Evolutionary conservation across 1,140 invertebrate genomes (phyloP).

Genomic region (Halyomorpha halys): DNA sequence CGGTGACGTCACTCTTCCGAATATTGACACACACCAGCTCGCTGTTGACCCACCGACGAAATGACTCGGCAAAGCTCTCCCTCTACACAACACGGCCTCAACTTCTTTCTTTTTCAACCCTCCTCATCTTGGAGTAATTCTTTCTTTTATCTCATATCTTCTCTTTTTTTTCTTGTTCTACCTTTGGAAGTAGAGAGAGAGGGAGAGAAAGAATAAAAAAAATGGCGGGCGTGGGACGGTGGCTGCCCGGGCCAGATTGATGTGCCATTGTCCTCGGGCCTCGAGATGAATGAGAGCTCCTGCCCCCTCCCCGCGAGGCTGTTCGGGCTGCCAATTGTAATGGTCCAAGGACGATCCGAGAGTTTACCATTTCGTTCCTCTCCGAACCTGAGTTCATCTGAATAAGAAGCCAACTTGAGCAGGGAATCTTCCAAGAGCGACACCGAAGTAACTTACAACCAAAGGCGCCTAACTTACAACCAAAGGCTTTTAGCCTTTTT

Average conservation of each 20-base stretch:
- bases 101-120: neutral
- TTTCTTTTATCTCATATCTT: conserved; percentile 5
- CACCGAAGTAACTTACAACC: too few relatives aligned
- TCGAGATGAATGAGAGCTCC: neutral
- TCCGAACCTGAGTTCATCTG: too few relatives aligned
- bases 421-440: too few relatives aligned
- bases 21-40: neutral
- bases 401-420: too few relatives aligned
- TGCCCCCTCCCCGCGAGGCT: neutral
- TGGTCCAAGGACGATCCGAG: too few relatives aligned
- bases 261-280: neutral
- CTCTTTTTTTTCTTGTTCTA: neutral
- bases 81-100: neutral
- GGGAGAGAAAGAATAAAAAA: neutral
- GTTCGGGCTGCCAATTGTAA: neutral
- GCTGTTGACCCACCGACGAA: conserved; percentile 1
- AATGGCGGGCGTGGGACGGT: conserved; percentile 2
- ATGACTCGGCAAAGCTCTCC: neutral
- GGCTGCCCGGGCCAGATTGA: conserved; percentile 4
- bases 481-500: too few relatives aligned
- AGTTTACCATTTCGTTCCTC: too few relatives aligned
- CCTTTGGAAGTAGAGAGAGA: conserved; percentile 2
- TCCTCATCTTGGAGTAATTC: neutral
- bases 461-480: too few relatives aligned
- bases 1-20: too few relatives aligned